phyloP scores from a whole-genome alignment of 1,140 invertebrate genomes.

The Drosophila insularis region DNA sequence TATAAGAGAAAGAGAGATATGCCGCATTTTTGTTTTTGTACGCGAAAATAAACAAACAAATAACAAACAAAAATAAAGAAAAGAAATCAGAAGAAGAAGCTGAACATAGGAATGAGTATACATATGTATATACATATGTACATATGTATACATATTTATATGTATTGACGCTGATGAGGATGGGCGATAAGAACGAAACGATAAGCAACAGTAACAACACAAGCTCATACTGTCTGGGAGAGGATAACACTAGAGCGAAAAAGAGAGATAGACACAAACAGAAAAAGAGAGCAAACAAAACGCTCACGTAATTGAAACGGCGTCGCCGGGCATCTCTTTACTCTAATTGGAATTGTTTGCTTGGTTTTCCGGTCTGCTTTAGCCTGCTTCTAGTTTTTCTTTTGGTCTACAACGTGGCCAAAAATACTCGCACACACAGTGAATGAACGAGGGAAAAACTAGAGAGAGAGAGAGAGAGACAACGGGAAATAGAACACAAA shows the following conservation, averaged over 20 bases:
- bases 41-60: constrained; percentile 17
- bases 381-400: constrained; percentile 47
- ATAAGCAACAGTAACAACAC: constrained; percentile 16
- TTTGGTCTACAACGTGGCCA: constrained; percentile 56
- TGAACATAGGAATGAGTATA: constrained; percentile 4
- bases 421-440: constrained; percentile 49
- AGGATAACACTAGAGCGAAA: neutral
- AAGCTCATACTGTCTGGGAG: neutral
- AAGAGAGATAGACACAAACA: neutral
- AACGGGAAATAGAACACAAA: constrained; percentile 66
- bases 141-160: neutral
- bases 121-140: neutral
- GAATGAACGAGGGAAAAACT: constrained; percentile 5
- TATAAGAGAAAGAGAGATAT: neutral
- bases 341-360: constrained; percentile 75
- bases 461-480: neutral
- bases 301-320: constrained; percentile 63
- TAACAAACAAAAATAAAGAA: constrained; percentile 5
- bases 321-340: constrained; percentile 40
- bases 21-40: neutral
- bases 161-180: neutral
- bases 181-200: constrained; percentile 5
- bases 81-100: neutral
- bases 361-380: constrained; percentile 73
- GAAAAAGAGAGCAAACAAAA: constrained; percentile 4